Evolutionary conservation across 2,113 vertebrate species (phyloP).

Genomic region (Promerops cafer): DNA sequence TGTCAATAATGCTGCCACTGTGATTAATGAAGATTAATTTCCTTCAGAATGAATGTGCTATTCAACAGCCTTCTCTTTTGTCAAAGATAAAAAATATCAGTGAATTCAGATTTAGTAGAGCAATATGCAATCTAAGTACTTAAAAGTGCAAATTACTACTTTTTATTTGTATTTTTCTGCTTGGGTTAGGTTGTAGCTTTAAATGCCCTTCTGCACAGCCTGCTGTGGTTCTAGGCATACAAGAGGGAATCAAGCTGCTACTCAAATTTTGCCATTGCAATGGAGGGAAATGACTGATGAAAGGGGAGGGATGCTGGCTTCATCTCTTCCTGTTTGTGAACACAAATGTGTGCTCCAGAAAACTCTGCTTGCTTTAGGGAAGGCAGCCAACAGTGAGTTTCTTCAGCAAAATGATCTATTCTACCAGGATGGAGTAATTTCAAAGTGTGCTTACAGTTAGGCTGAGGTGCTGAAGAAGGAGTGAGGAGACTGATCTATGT

Average conservation of each 20-base stretch:
- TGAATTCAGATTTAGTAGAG: background rate
- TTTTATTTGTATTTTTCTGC: background rate
- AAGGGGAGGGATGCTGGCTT: background rate
- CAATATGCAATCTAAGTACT: background rate
- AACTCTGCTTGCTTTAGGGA: background rate
- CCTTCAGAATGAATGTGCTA: background rate
- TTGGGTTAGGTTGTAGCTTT: background rate
- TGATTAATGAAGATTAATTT: constrained; percentile 40
- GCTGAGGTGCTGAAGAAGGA: background rate
- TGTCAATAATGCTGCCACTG: background rate
- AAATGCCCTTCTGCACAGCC: background rate
- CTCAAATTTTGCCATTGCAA: background rate
- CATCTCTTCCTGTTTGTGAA: background rate
- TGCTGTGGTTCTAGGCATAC: background rate
- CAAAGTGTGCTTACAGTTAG: background rate
- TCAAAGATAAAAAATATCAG: background rate
- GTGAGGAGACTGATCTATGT: background rate
- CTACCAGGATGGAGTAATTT: background rate
- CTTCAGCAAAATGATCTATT: background rate
- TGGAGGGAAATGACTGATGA: background rate
- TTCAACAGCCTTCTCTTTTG: background rate
- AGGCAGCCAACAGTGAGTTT: background rate
- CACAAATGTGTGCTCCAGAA: background rate
- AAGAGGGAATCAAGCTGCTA: background rate
- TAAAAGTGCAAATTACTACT: background rate